Base-by-base conservation (phyloP, 1,140 invertebrate species). In the Thereuonema tuberculata region DNA sequence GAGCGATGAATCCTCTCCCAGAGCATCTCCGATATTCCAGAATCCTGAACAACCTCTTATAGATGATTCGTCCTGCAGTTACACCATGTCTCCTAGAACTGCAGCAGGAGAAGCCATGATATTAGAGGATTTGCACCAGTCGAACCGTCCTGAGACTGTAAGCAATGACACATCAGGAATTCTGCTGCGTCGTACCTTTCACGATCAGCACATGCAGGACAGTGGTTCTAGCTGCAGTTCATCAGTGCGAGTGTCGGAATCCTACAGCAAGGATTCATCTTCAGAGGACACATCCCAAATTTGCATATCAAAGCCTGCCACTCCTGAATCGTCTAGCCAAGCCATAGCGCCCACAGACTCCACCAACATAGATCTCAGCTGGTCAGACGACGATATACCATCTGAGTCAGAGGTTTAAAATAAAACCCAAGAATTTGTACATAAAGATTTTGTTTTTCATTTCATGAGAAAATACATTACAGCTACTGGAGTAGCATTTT, bases 101-200 rank as follows among this genome's bases (percentile, higher is more conserved):
- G 56, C 58, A 5, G 58, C 58, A 14, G 58, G 58, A 5, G 58
- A 59, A 53, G 43, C 58, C 9, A 53, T 59, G 58, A 27, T 59
- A 9, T 14, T 50, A n/a, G 46, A 5, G 3, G 47, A 20, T 57
- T 3, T 20, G 3, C 27, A 17, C 17, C 17, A 17, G 3, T 21
- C 9, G 5, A 25, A 23, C 21, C 15, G 12, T 2, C 23, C 49
- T 50, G 23, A 14, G 27, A 26, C 23, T 9, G 14, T 3, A 55
- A 55, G 9, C 23, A 25, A 25, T 2, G 56, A 57, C 12, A 21
- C 28, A 3, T 43, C 28, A 2, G n/a, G 24, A 3, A 12, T 43
- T 5, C 23, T 57, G 37, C 37, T 57, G 27, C 28, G 37, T 3
- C 28, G 37, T 3, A 46, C 37, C 3, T 57, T 57, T 5, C 56